Percentiles rank a stretch among this genome's conserved stretches.
Conservation (phyloP, 2,113 vertebrate genomes). For the Psettodes erumei region DNA sequence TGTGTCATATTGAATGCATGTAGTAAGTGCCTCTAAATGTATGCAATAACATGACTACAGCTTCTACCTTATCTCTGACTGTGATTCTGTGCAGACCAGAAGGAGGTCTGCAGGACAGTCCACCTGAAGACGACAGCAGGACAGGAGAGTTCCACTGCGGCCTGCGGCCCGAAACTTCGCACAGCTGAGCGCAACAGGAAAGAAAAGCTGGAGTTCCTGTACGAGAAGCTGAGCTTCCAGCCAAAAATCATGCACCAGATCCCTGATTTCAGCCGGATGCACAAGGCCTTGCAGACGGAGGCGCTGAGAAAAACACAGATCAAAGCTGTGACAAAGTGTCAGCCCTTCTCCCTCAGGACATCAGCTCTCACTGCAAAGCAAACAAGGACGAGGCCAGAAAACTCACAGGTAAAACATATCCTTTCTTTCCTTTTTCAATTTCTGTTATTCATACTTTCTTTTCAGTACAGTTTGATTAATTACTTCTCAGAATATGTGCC, state of each 20-base stretch:
- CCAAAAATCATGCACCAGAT: slow-evolving; percentile 86
- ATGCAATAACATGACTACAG: slow-evolving; percentile 1
- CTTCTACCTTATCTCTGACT: neutral
- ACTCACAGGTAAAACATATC: slow-evolving; percentile 61
- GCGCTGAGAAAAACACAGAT: slow-evolving; percentile 76
- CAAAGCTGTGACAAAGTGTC: slow-evolving; percentile 85
- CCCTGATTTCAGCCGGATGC: slow-evolving; percentile 89
- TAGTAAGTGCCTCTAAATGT: neutral
- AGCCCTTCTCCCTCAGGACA: slow-evolving; percentile 90
- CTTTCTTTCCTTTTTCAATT: neutral
- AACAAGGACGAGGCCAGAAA: slow-evolving; percentile 58
- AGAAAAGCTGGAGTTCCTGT: slow-evolving; percentile 86
- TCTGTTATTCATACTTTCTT: neutral
- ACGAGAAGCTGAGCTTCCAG: slow-evolving; percentile 87
- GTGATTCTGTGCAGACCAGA: slow-evolving; percentile 80
- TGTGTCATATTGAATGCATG: neutral
- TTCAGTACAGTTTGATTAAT: neutral
- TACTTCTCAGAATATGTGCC: neutral
- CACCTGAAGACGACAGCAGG: slow-evolving; percentile 75
- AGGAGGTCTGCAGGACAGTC: slow-evolving; percentile 86
- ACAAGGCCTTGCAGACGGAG: slow-evolving; percentile 87
- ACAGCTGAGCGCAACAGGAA: slow-evolving; percentile 82
- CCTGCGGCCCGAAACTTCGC: slow-evolving; percentile 66
- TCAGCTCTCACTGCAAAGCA: slow-evolving; percentile 78
- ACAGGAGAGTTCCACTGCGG: slow-evolving; percentile 50